Evolutionary conservation across 2,113 vertebrate genomes (phyloP).

Genomic region (Dryoscopus gambensis): DNA sequence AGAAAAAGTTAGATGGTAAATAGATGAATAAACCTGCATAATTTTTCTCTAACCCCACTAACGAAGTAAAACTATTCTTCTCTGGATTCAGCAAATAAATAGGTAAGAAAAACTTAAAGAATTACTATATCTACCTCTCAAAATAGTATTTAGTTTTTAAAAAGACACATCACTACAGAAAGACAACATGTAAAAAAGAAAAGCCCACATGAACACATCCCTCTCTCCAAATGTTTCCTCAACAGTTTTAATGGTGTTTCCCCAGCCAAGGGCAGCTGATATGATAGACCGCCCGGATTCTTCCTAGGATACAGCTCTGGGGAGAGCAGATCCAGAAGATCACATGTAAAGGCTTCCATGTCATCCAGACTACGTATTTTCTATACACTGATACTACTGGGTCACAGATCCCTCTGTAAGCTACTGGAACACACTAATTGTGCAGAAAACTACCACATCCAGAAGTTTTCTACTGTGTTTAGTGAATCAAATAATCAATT

Average conservation of each 20-base stretch:
- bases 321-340: background rate
- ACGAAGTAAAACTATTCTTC: background rate
- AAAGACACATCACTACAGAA: background rate
- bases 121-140: background rate
- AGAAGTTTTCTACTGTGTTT: background rate
- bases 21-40: background rate
- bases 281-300: background rate
- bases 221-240: background rate
- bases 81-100: background rate
- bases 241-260: background rate
- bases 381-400: background rate
- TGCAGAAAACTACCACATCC: background rate
- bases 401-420: background rate
- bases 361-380: background rate
- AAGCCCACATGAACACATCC: background rate
- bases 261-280: background rate
- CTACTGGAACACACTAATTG: background rate
- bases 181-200: background rate
- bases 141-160: background rate
- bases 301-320: background rate
- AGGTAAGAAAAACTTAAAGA: background rate
- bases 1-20: background rate
- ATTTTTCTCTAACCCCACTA: background rate
- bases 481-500: background rate
- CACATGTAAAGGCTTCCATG: background rate